Evolutionary conservation across 2,888 invertebrate species (phyloP).

Genomic region (Plagiodera versicolora): DNA sequence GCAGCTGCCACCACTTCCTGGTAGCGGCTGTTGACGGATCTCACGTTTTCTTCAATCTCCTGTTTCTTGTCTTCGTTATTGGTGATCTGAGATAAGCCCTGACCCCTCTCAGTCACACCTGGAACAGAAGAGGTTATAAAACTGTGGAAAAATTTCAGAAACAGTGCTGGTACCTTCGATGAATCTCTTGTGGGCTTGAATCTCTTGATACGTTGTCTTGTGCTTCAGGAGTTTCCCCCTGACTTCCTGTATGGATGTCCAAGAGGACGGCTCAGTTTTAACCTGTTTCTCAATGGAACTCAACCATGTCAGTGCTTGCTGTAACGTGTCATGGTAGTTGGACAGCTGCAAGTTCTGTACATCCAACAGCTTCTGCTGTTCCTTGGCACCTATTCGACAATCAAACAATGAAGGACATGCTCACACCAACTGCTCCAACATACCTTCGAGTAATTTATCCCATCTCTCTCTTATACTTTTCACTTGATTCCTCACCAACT

Average conservation of each 20-base stretch:
- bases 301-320: slow-evolving; percentile 83
- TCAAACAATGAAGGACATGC: neutral
- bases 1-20: slow-evolving; percentile 70
- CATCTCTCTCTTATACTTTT: slow-evolving; percentile 80
- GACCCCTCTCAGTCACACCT: slow-evolving; percentile 84
- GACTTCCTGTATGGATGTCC: slow-evolving; percentile 82
- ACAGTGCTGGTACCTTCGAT: slow-evolving; percentile 82
- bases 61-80: slow-evolving; percentile 61
- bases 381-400: slow-evolving; percentile 60
- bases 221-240: slow-evolving; percentile 81
- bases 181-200: slow-evolving; percentile 84
- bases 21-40: slow-evolving; percentile 76
- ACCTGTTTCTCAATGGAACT: slow-evolving; percentile 80
- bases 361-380: slow-evolving; percentile 83
- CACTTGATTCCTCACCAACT: slow-evolving; percentile 83
- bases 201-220: slow-evolving; percentile 87
- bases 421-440: too few species aligned
- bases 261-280: slow-evolving; percentile 70
- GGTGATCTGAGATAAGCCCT: slow-evolving; percentile 65
- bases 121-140: too few species aligned
- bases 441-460: slow-evolving; percentile 82
- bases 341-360: slow-evolving; percentile 81
- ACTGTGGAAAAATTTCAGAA: too few species aligned
- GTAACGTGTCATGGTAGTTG: slow-evolving; percentile 82
- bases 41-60: slow-evolving; percentile 70